Evolutionary conservation across 2,888 invertebrate genomes (phyloP).

Genomic region (Lamellibrachia columna): DNA sequence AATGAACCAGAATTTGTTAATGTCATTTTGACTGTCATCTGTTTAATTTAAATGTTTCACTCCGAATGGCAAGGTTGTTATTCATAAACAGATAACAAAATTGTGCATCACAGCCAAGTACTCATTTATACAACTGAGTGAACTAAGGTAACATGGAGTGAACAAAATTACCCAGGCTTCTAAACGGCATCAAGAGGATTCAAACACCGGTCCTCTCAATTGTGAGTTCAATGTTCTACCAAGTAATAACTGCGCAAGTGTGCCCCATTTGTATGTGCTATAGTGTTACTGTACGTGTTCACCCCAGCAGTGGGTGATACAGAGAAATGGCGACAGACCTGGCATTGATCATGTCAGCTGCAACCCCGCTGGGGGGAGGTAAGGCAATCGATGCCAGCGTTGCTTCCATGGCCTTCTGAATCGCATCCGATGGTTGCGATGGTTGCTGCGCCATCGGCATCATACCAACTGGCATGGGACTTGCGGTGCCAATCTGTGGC

Average conservation of each 20-base stretch:
- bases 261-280: background rate
- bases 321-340: background rate
- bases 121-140: too few relatives aligned
- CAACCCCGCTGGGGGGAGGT: constrained; percentile 47
- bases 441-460: constrained; percentile 26
- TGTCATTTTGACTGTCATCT: too few relatives aligned
- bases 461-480: constrained; percentile 5
- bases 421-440: constrained; percentile 61
- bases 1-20: too few relatives aligned
- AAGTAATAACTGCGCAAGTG: background rate
- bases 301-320: background rate
- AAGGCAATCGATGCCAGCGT: constrained; percentile 86
- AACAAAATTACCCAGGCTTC: too few relatives aligned
- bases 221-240: too few relatives aligned
- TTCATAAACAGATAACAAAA: too few relatives aligned
- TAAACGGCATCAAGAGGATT: too few relatives aligned
- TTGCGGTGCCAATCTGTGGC: background rate
- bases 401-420: constrained; percentile 95
- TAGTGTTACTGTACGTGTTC: background rate
- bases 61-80: too few relatives aligned
- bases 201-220: too few relatives aligned
- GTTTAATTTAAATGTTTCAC: too few relatives aligned
- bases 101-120: too few relatives aligned
- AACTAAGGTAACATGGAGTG: too few relatives aligned
- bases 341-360: background rate